These are phyloP conservation scores for Nannoperca obscura DNA, from an alignment of 2,797 vertebrate species.

Conservation along the genomic window DNA sequence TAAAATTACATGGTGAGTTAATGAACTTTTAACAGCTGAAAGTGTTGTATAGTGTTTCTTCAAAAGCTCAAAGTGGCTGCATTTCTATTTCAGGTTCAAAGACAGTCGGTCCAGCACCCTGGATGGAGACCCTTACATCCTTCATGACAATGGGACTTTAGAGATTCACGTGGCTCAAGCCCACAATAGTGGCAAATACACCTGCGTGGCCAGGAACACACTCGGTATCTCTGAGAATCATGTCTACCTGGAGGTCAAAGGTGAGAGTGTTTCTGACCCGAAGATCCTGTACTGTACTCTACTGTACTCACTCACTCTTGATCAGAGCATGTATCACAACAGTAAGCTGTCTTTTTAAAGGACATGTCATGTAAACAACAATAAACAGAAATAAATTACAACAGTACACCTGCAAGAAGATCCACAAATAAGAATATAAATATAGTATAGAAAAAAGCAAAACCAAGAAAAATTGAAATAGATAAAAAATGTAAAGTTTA, in stretches of 20 bases:
- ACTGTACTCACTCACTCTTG: neutral
- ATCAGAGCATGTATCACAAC: neutral
- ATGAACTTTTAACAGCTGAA: slow-evolving; percentile 11
- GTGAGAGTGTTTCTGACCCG: slow-evolving; percentile 78
- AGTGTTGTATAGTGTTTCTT: neutral
- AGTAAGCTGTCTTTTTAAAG: neutral
- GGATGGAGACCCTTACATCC: slow-evolving; percentile 88
- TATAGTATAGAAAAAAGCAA: neutral
- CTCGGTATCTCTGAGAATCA: slow-evolving; percentile 93
- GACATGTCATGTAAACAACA: neutral
- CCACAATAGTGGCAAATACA: slow-evolving; percentile 90
- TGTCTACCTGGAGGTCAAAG: slow-evolving; percentile 94
- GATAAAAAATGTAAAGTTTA: neutral
- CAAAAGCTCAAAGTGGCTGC: slow-evolving; percentile 7
- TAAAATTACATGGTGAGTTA: slow-evolving; percentile 91
- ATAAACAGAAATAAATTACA: neutral
- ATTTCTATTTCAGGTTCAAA: slow-evolving; percentile 90
- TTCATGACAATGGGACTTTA: slow-evolving; percentile 93
- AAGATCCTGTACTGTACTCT: neutral
- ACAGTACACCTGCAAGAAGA: neutral
- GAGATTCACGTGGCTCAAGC: slow-evolving; percentile 91
- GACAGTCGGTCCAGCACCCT: slow-evolving; percentile 89
- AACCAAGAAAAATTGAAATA: too few species aligned
- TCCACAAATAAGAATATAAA: neutral
- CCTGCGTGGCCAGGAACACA: slow-evolving; percentile 91